Conservation (phyloP, 2,888 invertebrate species). For the Gastrophysa polygoni region DNA sequence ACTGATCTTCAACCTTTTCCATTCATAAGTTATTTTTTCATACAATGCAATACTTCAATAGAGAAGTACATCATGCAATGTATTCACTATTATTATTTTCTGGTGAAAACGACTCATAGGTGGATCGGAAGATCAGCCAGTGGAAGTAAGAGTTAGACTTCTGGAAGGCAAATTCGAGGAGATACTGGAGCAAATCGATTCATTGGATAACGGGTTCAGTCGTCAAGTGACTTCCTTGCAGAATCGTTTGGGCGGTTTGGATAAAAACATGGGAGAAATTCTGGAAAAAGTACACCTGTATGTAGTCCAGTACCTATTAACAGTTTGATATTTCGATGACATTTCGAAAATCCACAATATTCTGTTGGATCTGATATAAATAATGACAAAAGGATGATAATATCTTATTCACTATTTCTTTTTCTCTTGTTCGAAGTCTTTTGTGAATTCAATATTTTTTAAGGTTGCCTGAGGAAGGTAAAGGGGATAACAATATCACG, state of each 20-base stretch:
- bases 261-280: constrained; percentile 55
- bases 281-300: constrained; percentile 38
- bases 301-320: no score
- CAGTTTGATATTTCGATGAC: no score
- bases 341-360: no score
- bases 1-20: no score
- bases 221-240: constrained; percentile 60
- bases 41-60: not conserved
- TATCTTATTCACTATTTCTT: no score
- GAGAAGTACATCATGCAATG: not conserved
- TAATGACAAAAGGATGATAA: no score
- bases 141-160: constrained; percentile 27
- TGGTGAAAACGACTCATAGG: no score
- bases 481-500: constrained; percentile 41
- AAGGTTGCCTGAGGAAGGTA: constrained; percentile 45
- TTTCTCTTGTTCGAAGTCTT: no score
- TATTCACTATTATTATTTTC: not conserved
- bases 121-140: constrained; percentile 17
- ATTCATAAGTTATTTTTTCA: no score
- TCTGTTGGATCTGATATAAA: no score
- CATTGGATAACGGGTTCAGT: constrained; percentile 52
- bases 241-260: constrained; percentile 60
- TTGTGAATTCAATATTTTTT: constrained; percentile 15
- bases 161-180: constrained; percentile 46
- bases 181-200: constrained; percentile 46